Evolutionary conservation across 53 echinoderm and acorn worm genomes (phyloP).

Genomic region (Stichopus horrens): DNA sequence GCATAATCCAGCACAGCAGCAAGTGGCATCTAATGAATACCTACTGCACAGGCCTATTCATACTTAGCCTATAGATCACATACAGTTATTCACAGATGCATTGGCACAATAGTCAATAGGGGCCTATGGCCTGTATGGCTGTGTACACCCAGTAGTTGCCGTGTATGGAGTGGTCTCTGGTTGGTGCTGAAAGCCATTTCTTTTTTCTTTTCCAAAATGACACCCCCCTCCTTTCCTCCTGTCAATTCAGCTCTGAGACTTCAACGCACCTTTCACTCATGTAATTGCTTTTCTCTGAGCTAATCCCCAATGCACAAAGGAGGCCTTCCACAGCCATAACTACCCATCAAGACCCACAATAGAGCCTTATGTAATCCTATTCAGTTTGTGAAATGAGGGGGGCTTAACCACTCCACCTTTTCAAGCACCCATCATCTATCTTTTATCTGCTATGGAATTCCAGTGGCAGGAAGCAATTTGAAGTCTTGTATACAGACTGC

Average conservation of each 20-base stretch:
- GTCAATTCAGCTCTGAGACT: neutral
- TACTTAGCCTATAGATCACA: no score
- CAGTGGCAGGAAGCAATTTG: neutral
- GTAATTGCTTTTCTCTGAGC: constrained; percentile 21
- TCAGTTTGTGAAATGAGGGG: constrained; percentile 44
- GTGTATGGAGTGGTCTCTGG: no score
- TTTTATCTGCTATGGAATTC: neutral
- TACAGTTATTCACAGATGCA: no score
- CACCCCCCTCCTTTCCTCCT: neutral
- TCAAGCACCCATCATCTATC: constrained; percentile 13
- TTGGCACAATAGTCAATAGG: no score
- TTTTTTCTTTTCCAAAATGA: no score
- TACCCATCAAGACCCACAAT: constrained; percentile 35
- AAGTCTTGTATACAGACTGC: no score
- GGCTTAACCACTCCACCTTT: constrained; percentile 5
- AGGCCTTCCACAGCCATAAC: constrained; percentile 4
- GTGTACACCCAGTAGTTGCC: no score
- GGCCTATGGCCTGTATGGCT: no score
- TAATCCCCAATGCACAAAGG: constrained; percentile 2
- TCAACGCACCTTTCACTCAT: constrained; percentile 7
- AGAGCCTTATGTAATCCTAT: constrained; percentile 29
- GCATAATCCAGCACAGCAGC: no score
- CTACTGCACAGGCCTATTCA: no score
- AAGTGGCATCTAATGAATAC: no score
- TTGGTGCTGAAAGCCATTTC: no score